Evolutionary conservation across 2,113 vertebrate species (phyloP), one percentile per base, ranked within the genome.

Genomic region (Sapajus apella): DNA sequence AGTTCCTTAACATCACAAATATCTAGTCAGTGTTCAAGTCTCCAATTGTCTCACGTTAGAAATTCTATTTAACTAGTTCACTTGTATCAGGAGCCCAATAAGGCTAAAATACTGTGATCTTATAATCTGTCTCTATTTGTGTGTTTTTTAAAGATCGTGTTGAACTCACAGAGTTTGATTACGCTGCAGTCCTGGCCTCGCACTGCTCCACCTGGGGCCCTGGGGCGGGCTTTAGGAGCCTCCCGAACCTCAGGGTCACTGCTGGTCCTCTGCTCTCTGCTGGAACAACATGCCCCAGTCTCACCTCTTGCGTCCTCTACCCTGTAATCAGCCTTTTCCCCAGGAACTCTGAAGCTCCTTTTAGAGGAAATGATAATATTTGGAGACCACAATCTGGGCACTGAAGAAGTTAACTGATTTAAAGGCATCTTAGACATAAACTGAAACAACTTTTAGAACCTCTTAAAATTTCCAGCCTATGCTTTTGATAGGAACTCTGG

Each of bases 101-200:
- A 61, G 73, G 21, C 37, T 40, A 10, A 50, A 5, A 35, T 13
- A 13, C 0, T 16, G 40, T 20, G 47, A 43, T 13, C 45, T 75
- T 56, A 5, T 72, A 4, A 47, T 17, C 6, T 45, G 2, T 50
- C 45, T 56, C 77, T 8, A 25, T n/a, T 7, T 84, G 50, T 13
- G 50, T 14, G 25, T 84, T 88, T 50, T 3, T 35, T 17, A 45
- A 77, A 47, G 17, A 77, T 40, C 56, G 37, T 4, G 35, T 11
- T 79, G 45, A 30, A 55, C 0, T 40, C n/a, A 9, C 7, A 30
- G 68, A 23, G 30, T 10, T 27, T 27, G 37, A 1, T 6, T 4
- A 7, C 20, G 8, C 13, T 23, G 32, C 13, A 20, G 25, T 5
- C 3, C 11, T 0, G 52, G n/a, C 8, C 11, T 64, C 84, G 11